Percentiles rank a stretch among this genome's conserved stretches.
Conservation (phyloP, 35 echinoderm and acorn worm genomes). For the Ptychodera flava region DNA sequence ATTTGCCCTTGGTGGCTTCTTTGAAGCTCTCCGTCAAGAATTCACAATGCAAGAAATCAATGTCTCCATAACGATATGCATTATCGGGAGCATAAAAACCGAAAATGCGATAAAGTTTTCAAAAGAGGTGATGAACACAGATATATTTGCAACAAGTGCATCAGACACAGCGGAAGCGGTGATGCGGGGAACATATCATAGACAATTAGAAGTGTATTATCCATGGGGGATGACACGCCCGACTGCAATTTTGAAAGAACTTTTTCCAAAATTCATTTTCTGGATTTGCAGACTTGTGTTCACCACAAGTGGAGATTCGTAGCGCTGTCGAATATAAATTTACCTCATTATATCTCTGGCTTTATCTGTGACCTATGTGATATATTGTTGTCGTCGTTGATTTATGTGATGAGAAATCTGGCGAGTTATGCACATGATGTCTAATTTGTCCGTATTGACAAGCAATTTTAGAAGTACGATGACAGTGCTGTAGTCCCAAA, state of each 20-base stretch:
- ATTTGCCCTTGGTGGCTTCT: slow-evolving; percentile 90
- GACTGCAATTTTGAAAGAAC: background rate
- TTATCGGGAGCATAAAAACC: slow-evolving; percentile 69
- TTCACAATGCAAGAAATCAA: slow-evolving; percentile 19
- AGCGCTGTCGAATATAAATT: no score
- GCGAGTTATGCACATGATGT: no score
- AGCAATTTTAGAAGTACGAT: no score
- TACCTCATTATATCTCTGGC: no score
- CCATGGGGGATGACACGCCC: background rate
- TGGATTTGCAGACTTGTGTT: no score
- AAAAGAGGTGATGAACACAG: slow-evolving; percentile 15
- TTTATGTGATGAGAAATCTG: no score
- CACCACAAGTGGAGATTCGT: no score
- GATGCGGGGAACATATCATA: slow-evolving; percentile 19
- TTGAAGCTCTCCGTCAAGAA: slow-evolving; percentile 49
- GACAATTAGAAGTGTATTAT: slow-evolving; percentile 30
- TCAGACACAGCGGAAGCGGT: slow-evolving; percentile 35
- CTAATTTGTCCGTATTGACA: no score
- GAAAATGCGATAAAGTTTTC: slow-evolving; percentile 42
- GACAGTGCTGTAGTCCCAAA: no score
- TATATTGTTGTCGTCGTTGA: no score
- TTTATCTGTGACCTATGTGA: no score
- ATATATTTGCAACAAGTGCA: slow-evolving; percentile 15
- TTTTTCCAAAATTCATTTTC: background rate
- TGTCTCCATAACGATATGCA: slow-evolving; percentile 40